Base-by-base conservation (phyloP, 1,140 invertebrate species). In the Bombus balteatus region DNA sequence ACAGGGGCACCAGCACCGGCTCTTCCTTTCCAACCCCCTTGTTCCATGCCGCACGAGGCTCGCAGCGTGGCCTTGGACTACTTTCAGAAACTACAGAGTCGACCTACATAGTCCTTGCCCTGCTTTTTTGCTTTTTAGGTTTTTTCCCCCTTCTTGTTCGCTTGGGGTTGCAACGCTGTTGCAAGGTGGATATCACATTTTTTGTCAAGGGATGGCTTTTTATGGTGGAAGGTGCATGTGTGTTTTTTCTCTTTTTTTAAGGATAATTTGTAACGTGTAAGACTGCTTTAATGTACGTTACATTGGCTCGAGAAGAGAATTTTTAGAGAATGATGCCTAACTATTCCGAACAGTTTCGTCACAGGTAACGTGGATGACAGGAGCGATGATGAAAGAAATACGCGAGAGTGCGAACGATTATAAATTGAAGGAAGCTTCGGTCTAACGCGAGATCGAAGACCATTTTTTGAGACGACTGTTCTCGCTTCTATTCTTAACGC, bases 1-100 rank as follows among this genome's bases (percentile, higher is more conserved):
- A 85, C 76, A 82, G 72, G 81, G 73, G 81, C 59, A 86, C 34
- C 80, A n/a, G 6, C 13, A 74, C 9, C 53, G 62, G 53, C 68
- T 83, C 73, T 65, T 84, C 41, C 43, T 57, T 68, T 79, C 25
- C 70, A 32, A 47, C 68, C 68, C 82, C 57, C 68, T 34, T 37
- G 32, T 43, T 25, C n/a, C 25, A 12, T 13, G 22, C 8, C 28
- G 65, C 74, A 79, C 47, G n/a, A 34, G 34, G 53, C 66, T 15
- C 39, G 3, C 6, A 1, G 37, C 1, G 32, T 22, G 77, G 76
- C 77, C 83, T 80, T 85, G 83, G 25, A 73, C 83, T 65, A 80
- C 10, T 72, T 80, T 28, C 13, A 0, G 10, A 59, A n/a, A 57
- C n/a, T 4, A 47, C 43, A 32, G 22, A 28, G 15, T 32, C 68